Evolutionary conservation across 2,113 vertebrate genomes (phyloP).

Genomic region (Poeciliopsis turrubarensis): DNA sequence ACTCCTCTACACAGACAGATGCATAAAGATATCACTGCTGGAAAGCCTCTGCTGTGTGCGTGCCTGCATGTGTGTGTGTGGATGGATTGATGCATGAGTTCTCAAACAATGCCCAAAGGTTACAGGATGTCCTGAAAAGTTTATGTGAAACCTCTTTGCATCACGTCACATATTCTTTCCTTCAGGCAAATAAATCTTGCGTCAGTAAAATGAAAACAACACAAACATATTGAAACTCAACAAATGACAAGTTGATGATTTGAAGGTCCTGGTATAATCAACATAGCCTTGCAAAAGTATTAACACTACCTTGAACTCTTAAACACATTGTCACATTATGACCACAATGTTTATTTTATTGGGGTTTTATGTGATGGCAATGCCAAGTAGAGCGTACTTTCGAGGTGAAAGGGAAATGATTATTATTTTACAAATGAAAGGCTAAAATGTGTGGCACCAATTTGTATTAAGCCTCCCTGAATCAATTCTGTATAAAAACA

Average conservation of each 20-base stretch:
- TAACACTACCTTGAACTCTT: neutral
- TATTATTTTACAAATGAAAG: neutral
- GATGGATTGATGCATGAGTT: conserved; percentile 26
- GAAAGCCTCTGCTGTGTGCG: conserved; percentile 23
- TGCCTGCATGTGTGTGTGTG: conserved; percentile 15
- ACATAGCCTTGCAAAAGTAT: neutral
- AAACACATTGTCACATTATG: neutral
- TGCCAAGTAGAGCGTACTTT: neutral
- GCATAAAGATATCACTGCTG: conserved; percentile 44
- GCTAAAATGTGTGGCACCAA: neutral
- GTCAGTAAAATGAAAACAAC: conserved; percentile 30
- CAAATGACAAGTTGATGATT: no score
- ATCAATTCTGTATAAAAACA: neutral
- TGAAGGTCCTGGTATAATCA: no score
- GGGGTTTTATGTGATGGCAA: neutral
- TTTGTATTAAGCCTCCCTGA: neutral
- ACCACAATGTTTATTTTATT: neutral
- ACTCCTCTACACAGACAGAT: conserved; percentile 27
- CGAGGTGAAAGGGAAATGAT: neutral
- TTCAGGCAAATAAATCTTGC: conserved; percentile 38
- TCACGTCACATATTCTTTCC: conserved; percentile 62
- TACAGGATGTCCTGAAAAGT: conserved; percentile 53
- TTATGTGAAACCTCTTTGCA: conserved; percentile 55
- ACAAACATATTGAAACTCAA: neutral
- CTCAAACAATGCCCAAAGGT: conserved; percentile 37